Evolutionary conservation across 2,797 vertebrate species (phyloP).

Genomic region (Sternarchorhynchus goeldii): DNA sequence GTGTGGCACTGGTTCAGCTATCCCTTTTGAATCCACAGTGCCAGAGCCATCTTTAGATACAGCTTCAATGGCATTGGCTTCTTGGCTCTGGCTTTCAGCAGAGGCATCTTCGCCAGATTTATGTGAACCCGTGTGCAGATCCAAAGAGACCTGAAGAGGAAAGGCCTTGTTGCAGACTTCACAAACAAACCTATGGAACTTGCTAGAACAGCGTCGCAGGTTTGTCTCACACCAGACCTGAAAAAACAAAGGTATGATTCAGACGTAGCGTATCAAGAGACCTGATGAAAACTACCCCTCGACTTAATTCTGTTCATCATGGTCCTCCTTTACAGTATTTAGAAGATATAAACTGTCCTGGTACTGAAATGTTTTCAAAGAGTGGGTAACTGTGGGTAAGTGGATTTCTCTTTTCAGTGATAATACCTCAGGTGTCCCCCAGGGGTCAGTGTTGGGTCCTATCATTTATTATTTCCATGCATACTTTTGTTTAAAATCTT

Average conservation of each 20-base stretch:
- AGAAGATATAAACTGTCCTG: no score
- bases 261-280: background rate
- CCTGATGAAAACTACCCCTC: background rate
- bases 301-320: no score
- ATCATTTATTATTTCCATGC: no score
- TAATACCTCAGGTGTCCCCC: no score
- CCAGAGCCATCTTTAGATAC: constrained; percentile 44
- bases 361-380: no score
- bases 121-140: constrained; percentile 80
- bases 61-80: constrained; percentile 36
- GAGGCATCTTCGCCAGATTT: constrained; percentile 37
- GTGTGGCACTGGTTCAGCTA: constrained; percentile 21
- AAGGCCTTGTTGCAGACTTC: constrained; percentile 94
- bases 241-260: constrained; percentile 6
- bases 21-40: constrained; percentile 39
- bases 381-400: no score
- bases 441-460: no score
- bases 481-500: no score
- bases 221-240: constrained; percentile 98
- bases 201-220: constrained; percentile 90
- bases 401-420: no score
- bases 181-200: constrained; percentile 92
- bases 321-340: no score
- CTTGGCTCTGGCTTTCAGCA: constrained; percentile 46
- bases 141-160: constrained; percentile 86